Evolutionary conservation across 2,797 vertebrate genomes (phyloP).

Genomic region (Scyliorhinus canicula): DNA sequence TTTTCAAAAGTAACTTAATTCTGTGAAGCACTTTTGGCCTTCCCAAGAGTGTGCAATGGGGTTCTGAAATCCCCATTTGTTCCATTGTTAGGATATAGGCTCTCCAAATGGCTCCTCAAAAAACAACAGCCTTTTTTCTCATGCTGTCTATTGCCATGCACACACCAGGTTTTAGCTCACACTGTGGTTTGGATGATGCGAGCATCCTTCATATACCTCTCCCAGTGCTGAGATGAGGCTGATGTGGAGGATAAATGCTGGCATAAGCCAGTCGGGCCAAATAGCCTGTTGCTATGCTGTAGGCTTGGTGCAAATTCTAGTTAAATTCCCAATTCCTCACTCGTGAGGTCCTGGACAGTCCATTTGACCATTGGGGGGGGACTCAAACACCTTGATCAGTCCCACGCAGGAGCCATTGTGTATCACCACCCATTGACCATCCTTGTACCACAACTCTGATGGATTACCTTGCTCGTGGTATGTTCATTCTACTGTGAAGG

Average conservation of each 20-base stretch:
- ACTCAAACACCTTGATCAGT: background rate
- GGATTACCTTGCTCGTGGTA: no score
- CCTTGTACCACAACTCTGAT: no score
- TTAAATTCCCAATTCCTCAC: background rate
- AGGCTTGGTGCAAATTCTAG: background rate
- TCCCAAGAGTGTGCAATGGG: background rate
- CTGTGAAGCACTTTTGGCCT: background rate
- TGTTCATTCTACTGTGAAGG: no score
- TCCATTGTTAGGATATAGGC: background rate
- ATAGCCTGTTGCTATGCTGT: background rate
- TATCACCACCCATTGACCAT: no score
- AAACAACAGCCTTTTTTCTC: background rate
- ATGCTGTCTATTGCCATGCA: background rate
- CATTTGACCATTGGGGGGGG: background rate
- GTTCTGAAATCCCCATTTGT: background rate
- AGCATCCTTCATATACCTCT: no score
- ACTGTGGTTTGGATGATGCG: no score
- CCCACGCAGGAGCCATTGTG: background rate
- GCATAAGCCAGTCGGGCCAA: background rate
- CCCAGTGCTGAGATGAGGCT: no score
- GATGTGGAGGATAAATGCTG: no score
- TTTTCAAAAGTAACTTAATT: background rate
- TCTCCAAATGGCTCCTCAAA: background rate
- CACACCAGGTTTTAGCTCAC: background rate
- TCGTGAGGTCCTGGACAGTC: background rate